Evolutionary conservation across 2,113 vertebrate genomes (phyloP).

Genomic region (Megaleporinus macrocephalus): DNA sequence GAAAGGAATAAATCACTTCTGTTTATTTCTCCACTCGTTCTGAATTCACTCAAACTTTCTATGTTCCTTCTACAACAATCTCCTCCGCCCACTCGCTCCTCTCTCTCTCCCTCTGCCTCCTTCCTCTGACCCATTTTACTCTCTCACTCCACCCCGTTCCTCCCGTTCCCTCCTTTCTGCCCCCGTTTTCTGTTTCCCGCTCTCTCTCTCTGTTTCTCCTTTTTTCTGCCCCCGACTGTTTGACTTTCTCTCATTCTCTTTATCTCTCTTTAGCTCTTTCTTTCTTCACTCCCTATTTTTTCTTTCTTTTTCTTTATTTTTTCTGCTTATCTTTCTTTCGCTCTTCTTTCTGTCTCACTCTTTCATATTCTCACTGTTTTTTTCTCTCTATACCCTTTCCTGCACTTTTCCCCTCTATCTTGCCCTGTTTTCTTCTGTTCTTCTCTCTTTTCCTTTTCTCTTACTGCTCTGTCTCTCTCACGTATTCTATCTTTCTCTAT

Average conservation of each 20-base stretch:
- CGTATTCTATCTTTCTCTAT: constrained; percentile 7
- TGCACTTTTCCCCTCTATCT: not conserved
- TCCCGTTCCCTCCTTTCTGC: not conserved
- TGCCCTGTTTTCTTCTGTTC: too few relatives aligned
- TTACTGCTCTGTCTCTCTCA: not conserved
- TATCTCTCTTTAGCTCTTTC: too few relatives aligned
- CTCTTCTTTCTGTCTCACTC: not conserved
- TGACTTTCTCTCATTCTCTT: too few relatives aligned
- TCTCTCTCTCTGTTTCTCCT: too few relatives aligned
- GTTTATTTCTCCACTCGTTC: not conserved
- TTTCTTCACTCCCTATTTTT: too few relatives aligned
- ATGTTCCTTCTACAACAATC: too few relatives aligned
- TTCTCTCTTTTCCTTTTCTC: too few relatives aligned
- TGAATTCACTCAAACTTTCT: not conserved
- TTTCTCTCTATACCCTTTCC: not conserved
- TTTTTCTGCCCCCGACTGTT: too few relatives aligned
- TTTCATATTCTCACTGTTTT: not conserved
- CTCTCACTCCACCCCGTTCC: not conserved
- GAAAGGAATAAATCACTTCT: not conserved
- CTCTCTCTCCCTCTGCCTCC: not conserved
- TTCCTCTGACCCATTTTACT: too few relatives aligned
- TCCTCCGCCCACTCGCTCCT: not conserved
- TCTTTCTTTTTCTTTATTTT: not conserved
- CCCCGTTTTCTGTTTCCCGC: too few relatives aligned
- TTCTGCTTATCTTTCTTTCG: not conserved